These are phyloP conservation scores for Cybosia mesomella DNA, from an alignment of 2,888 invertebrate genomes.

Conservation along the genomic window DNA sequence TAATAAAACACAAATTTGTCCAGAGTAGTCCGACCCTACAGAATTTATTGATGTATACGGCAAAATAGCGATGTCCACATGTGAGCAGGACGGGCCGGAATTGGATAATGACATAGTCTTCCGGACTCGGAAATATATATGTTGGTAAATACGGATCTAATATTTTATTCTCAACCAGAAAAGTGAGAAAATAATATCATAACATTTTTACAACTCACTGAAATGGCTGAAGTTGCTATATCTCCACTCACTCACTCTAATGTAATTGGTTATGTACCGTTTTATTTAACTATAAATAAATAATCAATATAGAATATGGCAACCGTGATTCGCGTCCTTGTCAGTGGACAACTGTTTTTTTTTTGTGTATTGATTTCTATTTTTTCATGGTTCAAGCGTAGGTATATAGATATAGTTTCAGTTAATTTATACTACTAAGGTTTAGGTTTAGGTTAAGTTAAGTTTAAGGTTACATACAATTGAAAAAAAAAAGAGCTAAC, in stretches of 20 bases:
- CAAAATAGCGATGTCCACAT: slow-evolving; percentile 53
- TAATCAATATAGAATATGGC: background rate
- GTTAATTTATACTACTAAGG: too few relatives aligned
- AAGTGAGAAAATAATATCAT: background rate
- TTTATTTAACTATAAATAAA: too few relatives aligned
- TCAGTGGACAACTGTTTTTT: background rate
- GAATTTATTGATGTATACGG: slow-evolving; percentile 57
- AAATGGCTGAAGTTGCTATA: background rate
- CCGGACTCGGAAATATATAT: slow-evolving; percentile 54
- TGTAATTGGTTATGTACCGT: too few relatives aligned
- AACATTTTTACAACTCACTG: background rate
- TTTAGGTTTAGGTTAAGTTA: too few relatives aligned
- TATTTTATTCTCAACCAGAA: background rate
- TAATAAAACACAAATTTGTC: slow-evolving; percentile 63
- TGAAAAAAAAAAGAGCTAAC: too few relatives aligned
- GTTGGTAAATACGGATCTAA: slow-evolving; percentile 23
- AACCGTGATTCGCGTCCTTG: too few relatives aligned
- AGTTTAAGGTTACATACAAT: too few relatives aligned
- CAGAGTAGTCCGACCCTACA: slow-evolving; percentile 51
- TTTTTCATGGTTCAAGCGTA: background rate
- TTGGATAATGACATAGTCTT: slow-evolving; percentile 59
- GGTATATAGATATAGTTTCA: too few relatives aligned
- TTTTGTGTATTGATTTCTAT: background rate
- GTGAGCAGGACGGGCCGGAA: slow-evolving; percentile 56
- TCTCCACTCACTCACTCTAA: too few relatives aligned